phyloP scores from a whole-genome alignment of 1,140 invertebrate genomes.

The Oryzaephilus surinamensis region DNA sequence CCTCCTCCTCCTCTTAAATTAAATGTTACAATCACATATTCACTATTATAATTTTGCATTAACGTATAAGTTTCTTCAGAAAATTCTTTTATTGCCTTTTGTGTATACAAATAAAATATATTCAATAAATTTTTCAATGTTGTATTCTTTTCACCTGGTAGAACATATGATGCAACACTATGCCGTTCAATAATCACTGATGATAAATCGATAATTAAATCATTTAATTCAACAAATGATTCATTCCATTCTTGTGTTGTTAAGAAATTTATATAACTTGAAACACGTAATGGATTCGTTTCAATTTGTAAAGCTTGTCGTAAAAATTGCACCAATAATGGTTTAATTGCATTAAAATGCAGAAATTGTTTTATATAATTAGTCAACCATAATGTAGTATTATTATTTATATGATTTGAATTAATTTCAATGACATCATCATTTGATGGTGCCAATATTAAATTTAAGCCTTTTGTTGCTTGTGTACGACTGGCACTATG shows the following conservation, averaged over 20 bases:
- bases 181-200: conserved; percentile 89
- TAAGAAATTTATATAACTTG: conserved; percentile 81
- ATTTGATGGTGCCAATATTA: conserved; percentile 41
- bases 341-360: conserved; percentile 57
- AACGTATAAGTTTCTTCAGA: conserved; percentile 53
- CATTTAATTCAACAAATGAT: conserved; percentile 50
- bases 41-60: conserved; percentile 54
- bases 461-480: conserved; percentile 57
- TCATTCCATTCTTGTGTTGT: conserved; percentile 60
- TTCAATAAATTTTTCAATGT: conserved; percentile 66
- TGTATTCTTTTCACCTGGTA: conserved; percentile 53
- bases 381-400: conserved; percentile 57
- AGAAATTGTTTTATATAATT: conserved; percentile 62
- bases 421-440: conserved; percentile 30
- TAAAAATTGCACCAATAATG: conserved; percentile 56
- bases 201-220: conserved; percentile 66
- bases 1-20: no score
- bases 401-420: no score
- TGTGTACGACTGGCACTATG: conserved; percentile 64
- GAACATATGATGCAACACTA: conserved; percentile 72
- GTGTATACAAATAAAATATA: conserved; percentile 68
- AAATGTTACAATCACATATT: conserved; percentile 66
- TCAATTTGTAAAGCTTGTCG: conserved; percentile 83
- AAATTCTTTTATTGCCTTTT: conserved; percentile 50
- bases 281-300: conserved; percentile 73